Evolutionary conservation across 1,140 invertebrate species (phyloP), one percentile per base, ranked within the genome.

Genomic region (Penaeus vannamei): DNA sequence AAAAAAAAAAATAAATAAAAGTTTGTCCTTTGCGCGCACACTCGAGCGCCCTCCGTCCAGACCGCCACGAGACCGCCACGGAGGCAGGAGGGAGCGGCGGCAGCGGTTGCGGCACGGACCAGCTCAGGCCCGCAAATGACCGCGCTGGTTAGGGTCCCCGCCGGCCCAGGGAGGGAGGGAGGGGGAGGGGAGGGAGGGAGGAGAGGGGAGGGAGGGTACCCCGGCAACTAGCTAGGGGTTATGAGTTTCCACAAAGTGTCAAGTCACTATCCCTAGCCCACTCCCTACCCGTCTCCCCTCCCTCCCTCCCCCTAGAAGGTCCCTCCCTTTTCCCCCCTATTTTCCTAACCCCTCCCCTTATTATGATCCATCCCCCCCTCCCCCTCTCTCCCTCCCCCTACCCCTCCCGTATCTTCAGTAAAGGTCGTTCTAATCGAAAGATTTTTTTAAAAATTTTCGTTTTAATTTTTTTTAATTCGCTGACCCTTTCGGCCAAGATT

Each of bases 211-310:
- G 26, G 84, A 77, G 72, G 23, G 76, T 62, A 79, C 76, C 79
- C 29, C 81, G 69, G 14, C 61, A 87, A 87, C 86, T 87, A 79
- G 60, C 79, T 46, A 59, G 62, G 81, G 80, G 61, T 87, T 87
- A 82, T 87, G 86, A 87, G 22, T 83, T 87, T 87, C 86, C 86
- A 82, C 62, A 80, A 83, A 60, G 61, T 87, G 86, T 87, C 86
- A 87, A 87, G 86, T 87, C 86, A 87, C 80, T 79, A 66, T 32
- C 42, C 23, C 61, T 46, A 79, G 61, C 61, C 61, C 64, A 22
- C 69, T 61, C 77, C 23, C 19, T 22, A 23, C n/a, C 32, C 61
- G 59, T n/a, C 26, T 29, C 23, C 61, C 23, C 14, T 29, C 42
- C 60, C 23, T 46, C 76, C 22, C 61, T 23, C 32, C 82, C 62